Conservation (phyloP, 2,113 vertebrate species). For the Acinonyx jubatus region DNA sequence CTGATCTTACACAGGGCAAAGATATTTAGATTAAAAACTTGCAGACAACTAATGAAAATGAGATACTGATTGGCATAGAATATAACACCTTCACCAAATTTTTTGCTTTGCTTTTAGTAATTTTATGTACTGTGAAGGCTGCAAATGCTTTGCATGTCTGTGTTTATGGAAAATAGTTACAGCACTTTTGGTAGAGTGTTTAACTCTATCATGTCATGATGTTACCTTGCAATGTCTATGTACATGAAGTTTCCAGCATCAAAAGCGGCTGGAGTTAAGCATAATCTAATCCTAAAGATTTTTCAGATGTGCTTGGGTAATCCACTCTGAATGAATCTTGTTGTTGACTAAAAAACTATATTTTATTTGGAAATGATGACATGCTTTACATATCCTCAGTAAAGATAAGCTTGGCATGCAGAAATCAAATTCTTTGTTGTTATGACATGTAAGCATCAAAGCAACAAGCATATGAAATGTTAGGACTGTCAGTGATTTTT, state of each 20-base stretch:
- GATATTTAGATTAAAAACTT: background rate
- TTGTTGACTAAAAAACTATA: background rate
- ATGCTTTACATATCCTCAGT: background rate
- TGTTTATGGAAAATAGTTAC: background rate
- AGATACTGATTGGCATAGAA: background rate
- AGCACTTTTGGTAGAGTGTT: background rate
- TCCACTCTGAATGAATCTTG: background rate
- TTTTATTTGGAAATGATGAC: constrained; percentile 24
- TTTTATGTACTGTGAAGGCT: background rate
- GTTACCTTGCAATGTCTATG: background rate
- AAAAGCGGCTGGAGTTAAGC: background rate
- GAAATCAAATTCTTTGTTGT: background rate
- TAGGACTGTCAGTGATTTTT: background rate
- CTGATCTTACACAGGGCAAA: background rate
- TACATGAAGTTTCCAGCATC: background rate
- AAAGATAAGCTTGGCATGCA: background rate
- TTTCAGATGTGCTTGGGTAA: background rate
- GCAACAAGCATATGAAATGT: background rate
- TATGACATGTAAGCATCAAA: background rate
- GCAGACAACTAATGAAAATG: background rate
- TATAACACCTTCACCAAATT: background rate
- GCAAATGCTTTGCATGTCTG: background rate
- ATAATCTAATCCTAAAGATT: background rate
- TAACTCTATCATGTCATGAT: background rate
- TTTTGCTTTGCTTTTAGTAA: background rate